phyloP scores from a whole-genome alignment of 1,140 invertebrate species.

The Eurosta solidaginis region DNA sequence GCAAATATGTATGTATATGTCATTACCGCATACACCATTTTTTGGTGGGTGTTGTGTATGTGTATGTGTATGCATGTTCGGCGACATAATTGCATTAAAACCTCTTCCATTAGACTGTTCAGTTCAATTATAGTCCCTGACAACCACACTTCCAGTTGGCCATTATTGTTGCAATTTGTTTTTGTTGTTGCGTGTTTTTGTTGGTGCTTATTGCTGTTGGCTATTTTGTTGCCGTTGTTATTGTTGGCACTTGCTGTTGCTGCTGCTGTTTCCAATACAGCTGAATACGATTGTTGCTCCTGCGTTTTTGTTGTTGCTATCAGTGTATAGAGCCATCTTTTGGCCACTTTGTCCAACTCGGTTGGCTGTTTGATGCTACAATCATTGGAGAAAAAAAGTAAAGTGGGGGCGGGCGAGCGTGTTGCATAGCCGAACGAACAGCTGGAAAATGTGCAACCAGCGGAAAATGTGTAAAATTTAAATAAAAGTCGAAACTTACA shows the following conservation, averaged over 20 bases:
- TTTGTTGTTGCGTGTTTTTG: background rate
- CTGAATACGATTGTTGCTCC: background rate
- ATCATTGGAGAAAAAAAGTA: background rate
- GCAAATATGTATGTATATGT: background rate
- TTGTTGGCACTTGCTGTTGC: background rate
- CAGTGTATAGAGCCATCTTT: background rate
- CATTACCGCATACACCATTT: background rate
- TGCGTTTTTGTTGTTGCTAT: background rate
- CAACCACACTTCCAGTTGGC: background rate
- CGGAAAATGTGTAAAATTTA: slow-evolving; percentile 23
- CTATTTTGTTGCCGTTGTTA: background rate
- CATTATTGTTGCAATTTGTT: background rate
- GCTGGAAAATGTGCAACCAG: slow-evolving; percentile 19
- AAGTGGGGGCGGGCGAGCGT: background rate
- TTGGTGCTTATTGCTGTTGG: background rate
- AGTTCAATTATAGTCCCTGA: slow-evolving; percentile 35
- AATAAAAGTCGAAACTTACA: slow-evolving; percentile 21
- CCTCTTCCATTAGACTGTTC: slow-evolving; percentile 38
- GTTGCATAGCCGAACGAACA: background rate
- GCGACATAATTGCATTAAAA: slow-evolving; percentile 37
- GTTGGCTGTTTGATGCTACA: background rate
- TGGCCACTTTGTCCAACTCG: background rate
- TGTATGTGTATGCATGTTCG: background rate
- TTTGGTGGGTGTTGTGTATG: background rate
- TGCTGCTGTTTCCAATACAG: background rate